Evolutionary conservation across 2,888 invertebrate genomes (phyloP).

Genomic region (Frankliniella fusca): DNA sequence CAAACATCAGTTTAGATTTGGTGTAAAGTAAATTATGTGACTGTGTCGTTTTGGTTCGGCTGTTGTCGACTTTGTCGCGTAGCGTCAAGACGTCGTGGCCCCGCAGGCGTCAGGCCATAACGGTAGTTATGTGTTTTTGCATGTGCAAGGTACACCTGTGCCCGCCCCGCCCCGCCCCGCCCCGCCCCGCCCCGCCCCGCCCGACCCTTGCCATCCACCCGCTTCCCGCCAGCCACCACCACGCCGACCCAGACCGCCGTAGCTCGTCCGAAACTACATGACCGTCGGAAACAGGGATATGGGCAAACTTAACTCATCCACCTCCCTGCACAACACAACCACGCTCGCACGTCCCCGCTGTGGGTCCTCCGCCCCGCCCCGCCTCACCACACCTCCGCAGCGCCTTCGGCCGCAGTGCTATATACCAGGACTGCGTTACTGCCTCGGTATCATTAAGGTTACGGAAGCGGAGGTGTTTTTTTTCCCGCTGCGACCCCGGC

Average conservation of each 20-base stretch:
- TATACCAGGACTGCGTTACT: too few relatives aligned
- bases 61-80: too few relatives aligned
- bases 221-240: not conserved
- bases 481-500: too few relatives aligned
- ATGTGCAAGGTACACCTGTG: too few relatives aligned
- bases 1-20: too few relatives aligned
- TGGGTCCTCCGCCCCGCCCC: not conserved
- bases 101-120: too few relatives aligned
- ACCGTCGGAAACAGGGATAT: conserved; percentile 22
- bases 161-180: not conserved
- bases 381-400: not conserved
- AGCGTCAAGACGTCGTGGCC: too few relatives aligned
- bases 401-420: too few relatives aligned
- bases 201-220: not conserved
- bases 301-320: conserved; percentile 19
- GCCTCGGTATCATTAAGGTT: not conserved
- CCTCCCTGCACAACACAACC: not conserved
- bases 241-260: not conserved
- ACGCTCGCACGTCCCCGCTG: not conserved
- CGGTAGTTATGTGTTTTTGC: too few relatives aligned
- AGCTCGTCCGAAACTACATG: conserved; percentile 12
- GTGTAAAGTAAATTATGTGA: too few relatives aligned
- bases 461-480: too few relatives aligned
- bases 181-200: not conserved
- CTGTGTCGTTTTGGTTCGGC: too few relatives aligned